Conservation (phyloP, 2,888 invertebrate species). For the Drosophila vallismaia region DNA sequence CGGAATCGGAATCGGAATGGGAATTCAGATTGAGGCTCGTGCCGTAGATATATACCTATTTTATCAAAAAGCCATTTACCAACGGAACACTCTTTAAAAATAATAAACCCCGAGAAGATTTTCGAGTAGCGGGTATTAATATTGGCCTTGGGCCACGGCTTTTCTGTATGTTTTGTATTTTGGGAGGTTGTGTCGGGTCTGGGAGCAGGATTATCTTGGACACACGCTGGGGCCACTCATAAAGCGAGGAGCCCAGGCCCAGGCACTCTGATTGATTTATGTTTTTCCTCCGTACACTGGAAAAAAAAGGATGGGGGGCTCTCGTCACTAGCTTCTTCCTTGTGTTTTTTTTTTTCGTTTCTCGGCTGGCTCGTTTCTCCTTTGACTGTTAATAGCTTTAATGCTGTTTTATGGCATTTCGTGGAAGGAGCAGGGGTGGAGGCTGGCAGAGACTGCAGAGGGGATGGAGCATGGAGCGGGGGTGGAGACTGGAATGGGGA, state of each 20-base stretch:
- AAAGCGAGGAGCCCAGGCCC: constrained; percentile 50
- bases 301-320: constrained; percentile 4
- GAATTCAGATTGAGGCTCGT: no score
- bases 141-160: no score
- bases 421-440: constrained; percentile 46
- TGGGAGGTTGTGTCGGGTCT: constrained; percentile 14
- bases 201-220: constrained; percentile 41
- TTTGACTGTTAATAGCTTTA: constrained; percentile 73
- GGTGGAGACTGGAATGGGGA: not conserved
- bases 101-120: no score
- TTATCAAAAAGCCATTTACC: no score
- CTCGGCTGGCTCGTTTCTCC: constrained; percentile 26
- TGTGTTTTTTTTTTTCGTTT: not conserved
- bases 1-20: no score
- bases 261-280: constrained; percentile 76
- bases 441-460: not conserved
- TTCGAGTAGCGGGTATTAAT: no score
- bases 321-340: constrained; percentile 27
- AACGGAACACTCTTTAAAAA: no score
- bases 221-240: constrained; percentile 48
- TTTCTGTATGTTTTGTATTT: no score
- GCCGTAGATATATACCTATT: no score
- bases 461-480: not conserved
- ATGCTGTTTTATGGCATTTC: constrained; percentile 76
- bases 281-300: constrained; percentile 28